phyloP scores from a whole-genome alignment of 2,113 vertebrate species.

The Oncorhynchus tshawytscha region DNA sequence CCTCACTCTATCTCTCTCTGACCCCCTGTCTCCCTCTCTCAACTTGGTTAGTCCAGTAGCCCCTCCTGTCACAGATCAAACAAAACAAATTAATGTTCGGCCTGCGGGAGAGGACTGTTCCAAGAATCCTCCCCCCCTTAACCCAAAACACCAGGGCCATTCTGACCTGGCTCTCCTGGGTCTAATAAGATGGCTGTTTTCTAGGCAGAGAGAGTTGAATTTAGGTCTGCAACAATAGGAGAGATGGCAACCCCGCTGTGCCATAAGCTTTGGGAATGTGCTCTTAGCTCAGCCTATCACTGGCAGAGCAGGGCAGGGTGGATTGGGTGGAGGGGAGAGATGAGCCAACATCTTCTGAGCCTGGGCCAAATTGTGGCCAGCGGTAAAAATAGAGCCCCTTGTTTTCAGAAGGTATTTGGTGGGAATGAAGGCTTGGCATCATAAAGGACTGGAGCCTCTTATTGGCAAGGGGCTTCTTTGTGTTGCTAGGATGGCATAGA shows the following conservation, averaged over 20 bases:
- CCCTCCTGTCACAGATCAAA: constrained; percentile 17
- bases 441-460: constrained; percentile 49
- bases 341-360: constrained; percentile 6
- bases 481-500: constrained; percentile 21
- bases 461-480: constrained; percentile 28
- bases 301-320: neutral
- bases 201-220: constrained; percentile 31
- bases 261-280: constrained; percentile 50
- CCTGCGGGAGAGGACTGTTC: constrained; percentile 12
- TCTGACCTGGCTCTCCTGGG: neutral
- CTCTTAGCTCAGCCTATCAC: neutral
- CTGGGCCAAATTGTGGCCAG: constrained; percentile 48
- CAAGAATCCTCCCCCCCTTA: neutral
- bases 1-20: neutral
- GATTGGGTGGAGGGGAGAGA: neutral
- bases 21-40: neutral
- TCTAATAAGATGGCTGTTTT: constrained; percentile 19
- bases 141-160: neutral
- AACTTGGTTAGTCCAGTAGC: constrained; percentile 2
- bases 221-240: constrained; percentile 32
- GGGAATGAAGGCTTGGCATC: constrained; percentile 59
- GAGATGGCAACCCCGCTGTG: constrained; percentile 38
- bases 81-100: constrained; percentile 26
- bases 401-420: constrained; percentile 57
- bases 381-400: constrained; percentile 67